Evolutionary conservation across 2,113 vertebrate species (phyloP), one percentile per base, ranked within the genome.

Genomic region (Euleptes europaea): DNA sequence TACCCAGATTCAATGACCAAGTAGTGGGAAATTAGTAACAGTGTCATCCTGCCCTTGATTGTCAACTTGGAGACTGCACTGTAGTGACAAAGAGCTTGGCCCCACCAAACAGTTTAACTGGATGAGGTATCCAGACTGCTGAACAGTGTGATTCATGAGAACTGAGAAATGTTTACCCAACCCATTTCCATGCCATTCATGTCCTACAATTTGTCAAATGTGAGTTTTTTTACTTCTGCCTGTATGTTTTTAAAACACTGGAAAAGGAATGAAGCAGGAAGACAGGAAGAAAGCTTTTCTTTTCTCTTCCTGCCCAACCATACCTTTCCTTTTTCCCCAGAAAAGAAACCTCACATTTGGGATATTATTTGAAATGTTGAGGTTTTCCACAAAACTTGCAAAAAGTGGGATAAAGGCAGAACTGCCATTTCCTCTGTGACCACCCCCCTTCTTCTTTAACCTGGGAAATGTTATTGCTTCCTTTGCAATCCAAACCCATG

Each of bases 401-500:
- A 73, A 67, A 74, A 82, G 17, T 42, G 19, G 33, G 84, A 73
- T 72, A 71, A 75, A 31, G 1, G 3, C 0, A 31, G 6, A 47
- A 54, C 35, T 40, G 57, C 74, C 2, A 42, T 87, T 86, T 92
- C 14, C 1, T 0, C 79, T 70, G 73, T 12, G 31, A 69, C 8
- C 35, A 7, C 28, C 38, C 17, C 15, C n/a, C n/a, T n/a, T n/a
- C 54, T 54, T 69, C n/a, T 65, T 86, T 78, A 78, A 77, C 85
- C 19, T 88, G 57, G 40, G 82, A 89, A 91, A 78, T 0, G 65
- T 79, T 89, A 88, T 71, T 80, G 1, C 82, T 82, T 10, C 51
- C 2, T 35, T 90, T 86, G 60, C 84, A 47, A 90, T 33, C 44
- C 12, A 78, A 74, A 87, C n/a, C 74, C 83, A 88, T 1, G 67